A percentile compares a stretch with the other conserved stretches of the same genome.
Conservation (phyloP, 2,888 invertebrate genomes). For the Chloromyia formosa region DNA sequence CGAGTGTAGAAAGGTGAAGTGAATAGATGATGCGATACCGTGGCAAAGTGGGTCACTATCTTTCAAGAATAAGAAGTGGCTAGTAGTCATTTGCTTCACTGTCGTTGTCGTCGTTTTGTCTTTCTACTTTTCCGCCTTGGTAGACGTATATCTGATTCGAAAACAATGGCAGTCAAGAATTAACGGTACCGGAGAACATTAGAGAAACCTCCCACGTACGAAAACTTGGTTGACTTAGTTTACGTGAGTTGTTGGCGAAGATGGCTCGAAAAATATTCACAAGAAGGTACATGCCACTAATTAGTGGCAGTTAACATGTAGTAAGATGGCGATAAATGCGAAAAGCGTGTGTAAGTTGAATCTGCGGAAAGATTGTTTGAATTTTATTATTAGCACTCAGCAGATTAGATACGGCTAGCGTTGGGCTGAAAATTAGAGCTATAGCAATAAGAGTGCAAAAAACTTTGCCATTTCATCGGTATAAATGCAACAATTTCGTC, state of each 20-base stretch:
- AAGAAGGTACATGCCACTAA: background rate
- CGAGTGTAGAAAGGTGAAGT: conserved; percentile 14
- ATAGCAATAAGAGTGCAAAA: too few species aligned
- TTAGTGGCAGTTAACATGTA: background rate
- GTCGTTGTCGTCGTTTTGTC: background rate
- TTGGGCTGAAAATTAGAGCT: too few species aligned
- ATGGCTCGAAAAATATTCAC: too few species aligned
- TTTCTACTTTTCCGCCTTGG: background rate
- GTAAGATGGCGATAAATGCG: too few species aligned
- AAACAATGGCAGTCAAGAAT: background rate
- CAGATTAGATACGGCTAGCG: too few species aligned
- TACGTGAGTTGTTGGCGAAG: background rate
- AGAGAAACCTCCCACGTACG: conserved; percentile 19
- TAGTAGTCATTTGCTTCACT: background rate
- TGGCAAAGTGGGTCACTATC: conserved; percentile 28
- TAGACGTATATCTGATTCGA: background rate
- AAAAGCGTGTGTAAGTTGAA: too few species aligned
- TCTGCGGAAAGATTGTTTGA: background rate
- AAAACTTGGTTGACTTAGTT: conserved; percentile 13
- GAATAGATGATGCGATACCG: conserved; percentile 19
- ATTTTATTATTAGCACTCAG: too few species aligned
- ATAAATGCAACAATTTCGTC: too few species aligned
- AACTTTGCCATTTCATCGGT: too few species aligned
- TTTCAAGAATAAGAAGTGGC: conserved; percentile 19
- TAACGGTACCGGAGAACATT: conserved; percentile 7